These are phyloP conservation scores for Clitarchus hookeri DNA, from an alignment of 2,888 invertebrate species.

Conservation along the genomic window DNA sequence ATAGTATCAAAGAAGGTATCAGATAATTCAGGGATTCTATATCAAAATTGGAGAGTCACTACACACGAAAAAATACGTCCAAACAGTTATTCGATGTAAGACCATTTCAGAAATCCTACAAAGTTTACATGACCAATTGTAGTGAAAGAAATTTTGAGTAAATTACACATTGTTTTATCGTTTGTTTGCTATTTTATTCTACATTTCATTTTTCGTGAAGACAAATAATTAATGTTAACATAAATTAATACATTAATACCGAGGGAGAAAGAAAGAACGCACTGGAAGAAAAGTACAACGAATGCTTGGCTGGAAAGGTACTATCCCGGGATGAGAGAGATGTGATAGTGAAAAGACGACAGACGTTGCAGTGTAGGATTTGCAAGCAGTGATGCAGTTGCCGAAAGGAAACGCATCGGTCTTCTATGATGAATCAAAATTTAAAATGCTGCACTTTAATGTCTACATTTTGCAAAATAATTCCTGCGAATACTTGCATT, in stretches of 20 bases:
- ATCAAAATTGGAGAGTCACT: conserved; percentile 26
- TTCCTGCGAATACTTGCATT: not conserved
- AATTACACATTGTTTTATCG: not conserved
- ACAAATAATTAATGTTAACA: not conserved
- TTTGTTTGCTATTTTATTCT: not conserved
- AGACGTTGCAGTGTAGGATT: not conserved
- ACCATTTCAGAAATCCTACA: conserved; percentile 22
- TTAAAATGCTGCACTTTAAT: not conserved
- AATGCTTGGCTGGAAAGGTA: not conserved
- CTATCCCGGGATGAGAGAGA: not conserved
- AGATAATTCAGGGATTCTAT: not conserved
- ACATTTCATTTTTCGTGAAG: not conserved
- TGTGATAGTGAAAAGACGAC: not conserved
- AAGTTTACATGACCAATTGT: not conserved
- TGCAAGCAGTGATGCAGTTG: not conserved
- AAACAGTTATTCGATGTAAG: not conserved
- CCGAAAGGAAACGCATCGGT: not conserved
- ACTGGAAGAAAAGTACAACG: not conserved
- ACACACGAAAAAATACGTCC: not conserved
- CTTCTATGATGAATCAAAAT: not conserved
- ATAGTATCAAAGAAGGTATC: not conserved
- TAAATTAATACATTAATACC: not conserved
- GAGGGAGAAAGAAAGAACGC: not conserved
- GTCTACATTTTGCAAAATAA: not conserved
- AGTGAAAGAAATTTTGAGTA: not conserved